Percentiles rank a stretch among this genome's conserved stretches.
Conservation (phyloP, 2,888 invertebrate species). For the Drosophila mettleri region DNA sequence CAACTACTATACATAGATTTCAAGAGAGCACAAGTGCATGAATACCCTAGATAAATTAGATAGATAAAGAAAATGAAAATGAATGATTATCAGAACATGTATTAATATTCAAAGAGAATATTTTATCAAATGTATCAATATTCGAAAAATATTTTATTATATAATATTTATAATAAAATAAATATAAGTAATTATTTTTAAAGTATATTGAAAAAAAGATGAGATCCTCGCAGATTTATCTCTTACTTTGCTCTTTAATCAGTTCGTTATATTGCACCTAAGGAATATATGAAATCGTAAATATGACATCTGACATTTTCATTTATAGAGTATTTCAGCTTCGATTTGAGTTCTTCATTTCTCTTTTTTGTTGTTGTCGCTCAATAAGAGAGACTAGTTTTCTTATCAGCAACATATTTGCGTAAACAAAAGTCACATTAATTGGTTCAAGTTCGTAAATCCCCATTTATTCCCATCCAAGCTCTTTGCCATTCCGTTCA, state of each 20-base stretch:
- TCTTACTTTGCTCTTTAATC: not conserved
- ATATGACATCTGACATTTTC: not conserved
- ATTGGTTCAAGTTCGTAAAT: slow-evolving; percentile 35
- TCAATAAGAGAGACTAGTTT: slow-evolving; percentile 30
- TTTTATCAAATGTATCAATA: too few relatives aligned
- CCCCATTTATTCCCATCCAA: not conserved
- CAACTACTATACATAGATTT: not conserved
- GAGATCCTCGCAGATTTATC: too few relatives aligned
- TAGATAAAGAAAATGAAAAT: too few relatives aligned
- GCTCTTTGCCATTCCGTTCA: not conserved
- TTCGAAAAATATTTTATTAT: too few relatives aligned
- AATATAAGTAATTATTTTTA: too few relatives aligned
- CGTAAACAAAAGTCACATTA: slow-evolving; percentile 22
- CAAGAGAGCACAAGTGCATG: not conserved
- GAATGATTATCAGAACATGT: too few relatives aligned
- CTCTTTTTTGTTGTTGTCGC: not conserved
- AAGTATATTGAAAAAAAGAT: not conserved
- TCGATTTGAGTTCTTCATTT: not conserved
- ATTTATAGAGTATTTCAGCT: not conserved
- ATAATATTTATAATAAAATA: too few relatives aligned
- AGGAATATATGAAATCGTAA: not conserved
- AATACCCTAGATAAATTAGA: not conserved
- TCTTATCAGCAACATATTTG: slow-evolving; percentile 34
- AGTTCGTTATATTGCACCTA: not conserved
- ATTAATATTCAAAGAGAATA: too few relatives aligned